Base-by-base conservation (phyloP, 2,113 vertebrate genomes). In the Erpornis zantholeuca region DNA sequence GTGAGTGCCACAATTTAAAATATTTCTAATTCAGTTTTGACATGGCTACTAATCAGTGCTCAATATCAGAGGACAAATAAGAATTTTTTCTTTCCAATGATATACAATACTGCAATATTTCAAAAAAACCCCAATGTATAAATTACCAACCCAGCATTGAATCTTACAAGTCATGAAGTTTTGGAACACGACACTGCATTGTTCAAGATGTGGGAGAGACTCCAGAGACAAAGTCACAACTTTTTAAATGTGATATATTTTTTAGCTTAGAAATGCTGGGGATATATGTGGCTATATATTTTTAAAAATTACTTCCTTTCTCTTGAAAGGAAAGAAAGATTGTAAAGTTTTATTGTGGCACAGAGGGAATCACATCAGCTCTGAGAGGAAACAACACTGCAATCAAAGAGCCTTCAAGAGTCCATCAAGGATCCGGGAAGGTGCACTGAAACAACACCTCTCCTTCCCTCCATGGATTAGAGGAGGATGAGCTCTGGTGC, bases 391-490 rank as follows among this genome's bases (percentile, higher is more conserved):
- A 92, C 56, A 86, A 68, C 85, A 75, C 8, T n/a, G 53, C 80
- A 86, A 71, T 92, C 68, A 44, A 86, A 95, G 78, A 77, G 40
- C 45, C 80, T 90, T 92, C 85, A 75, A 42, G 68, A 96, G 54
- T 23, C 14, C 28, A 42, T n/a, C 33, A 36, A 81, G 77, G 79
- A 93, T 38, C 68, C 66, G 28, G 64, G 7, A 52, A 75, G 33
- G 56, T 52, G 60, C 76, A 50, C 38, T 42, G 87, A 75, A 73
- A 52, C 27, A 8, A 23, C 52, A 80, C 42, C 42, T 72, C 0
- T 0, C 38, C 29, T 68, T 75, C 13, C 25, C 54, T 64, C 60
- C 0, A 0, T 1, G 3, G 18, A 31, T 35, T n/a, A 1, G 2
- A 56, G 29, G 40, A 85, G 63, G 61, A 50, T 35, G 57, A 93